Percentiles rank a stretch among this genome's conserved stretches.
phyloP scores from a whole-genome alignment of 2,888 invertebrate species.

The Alcis repandata region DNA sequence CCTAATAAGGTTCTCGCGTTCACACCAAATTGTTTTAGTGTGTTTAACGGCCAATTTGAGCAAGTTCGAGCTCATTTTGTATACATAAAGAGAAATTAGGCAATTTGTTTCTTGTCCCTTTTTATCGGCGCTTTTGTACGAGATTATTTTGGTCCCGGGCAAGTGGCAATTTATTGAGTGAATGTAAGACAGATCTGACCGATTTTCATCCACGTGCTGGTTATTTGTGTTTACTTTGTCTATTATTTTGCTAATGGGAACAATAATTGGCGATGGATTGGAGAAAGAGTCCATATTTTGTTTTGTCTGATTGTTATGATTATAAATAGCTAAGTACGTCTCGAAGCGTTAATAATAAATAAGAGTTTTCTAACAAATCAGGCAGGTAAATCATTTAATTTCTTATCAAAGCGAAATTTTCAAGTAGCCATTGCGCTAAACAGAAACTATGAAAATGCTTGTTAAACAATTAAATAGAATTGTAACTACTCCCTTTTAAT shows the following conservation, averaged over 20 bases:
- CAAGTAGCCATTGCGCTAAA: no score
- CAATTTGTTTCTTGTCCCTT: conserved; percentile 75
- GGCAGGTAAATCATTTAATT: no score
- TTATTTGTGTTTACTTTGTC: conserved; percentile 39
- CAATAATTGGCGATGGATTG: conserved; percentile 26
- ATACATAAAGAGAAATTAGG: conserved; percentile 77
- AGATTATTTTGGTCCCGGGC: conserved; percentile 58
- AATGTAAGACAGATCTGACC: conserved; percentile 55
- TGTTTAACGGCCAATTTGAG: conserved; percentile 75
- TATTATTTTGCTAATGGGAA: conserved; percentile 40
- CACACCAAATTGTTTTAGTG: conserved; percentile 76
- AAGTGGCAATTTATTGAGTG: conserved; percentile 57
- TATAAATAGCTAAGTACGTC: conserved; percentile 2
- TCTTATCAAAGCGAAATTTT: no score
- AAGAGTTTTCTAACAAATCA: neutral
- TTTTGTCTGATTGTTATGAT: conserved; percentile 32
- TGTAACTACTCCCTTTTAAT: no score
- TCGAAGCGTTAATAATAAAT: no score
- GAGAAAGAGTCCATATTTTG: conserved; percentile 27
- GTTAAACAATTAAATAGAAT: no score
- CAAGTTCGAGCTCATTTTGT: conserved; percentile 75
- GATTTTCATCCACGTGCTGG: conserved; percentile 45
- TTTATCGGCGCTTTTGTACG: conserved; percentile 64
- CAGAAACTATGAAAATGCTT: no score
- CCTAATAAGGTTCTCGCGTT: conserved; percentile 72